Percentiles rank a stretch among this genome's conserved stretches.
Evolutionary conservation across 2,888 invertebrate species (phyloP).

Genomic region (Adelognathus sp.): DNA sequence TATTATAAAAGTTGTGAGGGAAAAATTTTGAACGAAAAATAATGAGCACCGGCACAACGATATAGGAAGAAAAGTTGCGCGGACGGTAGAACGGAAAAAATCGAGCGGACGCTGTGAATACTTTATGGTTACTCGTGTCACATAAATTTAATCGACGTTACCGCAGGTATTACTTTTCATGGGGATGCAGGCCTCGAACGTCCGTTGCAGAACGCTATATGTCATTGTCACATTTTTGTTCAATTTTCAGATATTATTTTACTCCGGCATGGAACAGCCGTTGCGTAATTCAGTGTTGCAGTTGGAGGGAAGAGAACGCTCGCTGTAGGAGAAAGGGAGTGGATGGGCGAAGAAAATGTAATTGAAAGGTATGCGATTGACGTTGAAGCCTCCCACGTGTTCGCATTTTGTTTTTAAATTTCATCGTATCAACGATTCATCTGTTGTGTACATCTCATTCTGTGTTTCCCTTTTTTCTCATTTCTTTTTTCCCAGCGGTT

Average conservation of each 20-base stretch:
- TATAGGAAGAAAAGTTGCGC: too few relatives aligned
- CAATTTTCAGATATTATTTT: slow-evolving; percentile 24
- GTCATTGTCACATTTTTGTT: neutral
- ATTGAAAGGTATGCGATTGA: slow-evolving; percentile 29
- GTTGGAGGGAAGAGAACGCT: neutral
- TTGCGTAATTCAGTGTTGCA: slow-evolving; percentile 18
- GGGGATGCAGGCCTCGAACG: neutral
- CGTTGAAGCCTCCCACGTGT: slow-evolving; percentile 15
- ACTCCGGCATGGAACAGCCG: neutral
- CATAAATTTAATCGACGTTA: neutral
- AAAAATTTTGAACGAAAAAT: too few relatives aligned
- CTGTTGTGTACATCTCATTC: neutral
- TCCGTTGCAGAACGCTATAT: slow-evolving; percentile 1
- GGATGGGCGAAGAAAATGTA: neutral
- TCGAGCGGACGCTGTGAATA: too few relatives aligned
- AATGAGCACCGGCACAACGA: too few relatives aligned
- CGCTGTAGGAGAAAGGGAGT: neutral
- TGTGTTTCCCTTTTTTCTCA: neutral
- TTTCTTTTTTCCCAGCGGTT: neutral
- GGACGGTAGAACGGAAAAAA: too few relatives aligned
- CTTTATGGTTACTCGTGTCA: too few relatives aligned
- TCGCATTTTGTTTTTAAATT: neutral
- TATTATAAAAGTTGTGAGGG: too few relatives aligned
- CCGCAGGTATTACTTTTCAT: neutral
- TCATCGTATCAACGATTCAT: slow-evolving; percentile 4